Percentiles rank a stretch among this genome's conserved stretches.
Evolutionary conservation across 2,113 vertebrate species (phyloP).

Genomic region (Rattus norvegicus): GRCr8 NC_086031.1:45392501-45393000

Average conservation of each 20-base stretch:
- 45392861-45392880: constrained; percentile 5
- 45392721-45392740: not conserved
- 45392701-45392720: not conserved
- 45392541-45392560: constrained; percentile 15
- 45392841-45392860: constrained; percentile 28
- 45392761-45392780: not conserved
- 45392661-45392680: not conserved
- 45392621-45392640: not conserved
- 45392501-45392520: not conserved
- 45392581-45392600: not conserved
- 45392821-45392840: not conserved
- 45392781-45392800: not conserved
- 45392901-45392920: not conserved
- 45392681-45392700: not conserved
- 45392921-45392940: not conserved
- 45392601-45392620: not conserved
- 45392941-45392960: not conserved
- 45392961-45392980: not conserved
- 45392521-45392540: not conserved
- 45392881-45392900: not conserved
- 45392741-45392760: not conserved
- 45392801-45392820: not conserved
- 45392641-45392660: not conserved
- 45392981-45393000: not conserved
- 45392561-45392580: not conserved